A percentile compares a stretch with the other conserved stretches of the same genome.
Conservation (phyloP, 2,888 invertebrate genomes). For the Syrista parreyssii region DNA sequence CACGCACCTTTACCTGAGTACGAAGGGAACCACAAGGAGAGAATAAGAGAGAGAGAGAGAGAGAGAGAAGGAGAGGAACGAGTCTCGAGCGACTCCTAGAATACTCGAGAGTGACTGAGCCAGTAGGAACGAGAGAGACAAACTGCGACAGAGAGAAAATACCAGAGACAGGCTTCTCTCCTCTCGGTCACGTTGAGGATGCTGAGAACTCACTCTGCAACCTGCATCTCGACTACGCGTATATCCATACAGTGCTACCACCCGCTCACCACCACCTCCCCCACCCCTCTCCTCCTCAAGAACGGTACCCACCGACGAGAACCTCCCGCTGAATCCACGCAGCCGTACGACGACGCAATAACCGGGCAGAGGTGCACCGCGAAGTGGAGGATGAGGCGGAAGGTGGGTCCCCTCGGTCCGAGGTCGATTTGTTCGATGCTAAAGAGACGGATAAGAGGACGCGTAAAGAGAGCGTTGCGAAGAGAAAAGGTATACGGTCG, state of each 20-base stretch:
- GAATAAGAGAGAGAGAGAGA: conserved; percentile 14
- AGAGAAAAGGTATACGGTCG: neutral
- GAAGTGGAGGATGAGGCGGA: neutral
- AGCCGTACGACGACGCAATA: neutral
- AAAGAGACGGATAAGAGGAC: conserved; percentile 6
- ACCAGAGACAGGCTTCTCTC: conserved; percentile 5
- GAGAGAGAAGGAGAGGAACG: conserved; percentile 3
- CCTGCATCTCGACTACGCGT: conserved; percentile 28
- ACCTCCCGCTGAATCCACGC: neutral
- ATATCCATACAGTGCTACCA: conserved; percentile 6
- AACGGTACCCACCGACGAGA: neutral
- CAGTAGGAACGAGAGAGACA: conserved; percentile 16
- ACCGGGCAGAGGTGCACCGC: neutral
- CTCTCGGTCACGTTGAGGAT: conserved; percentile 21
- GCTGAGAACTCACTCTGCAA: conserved; percentile 42
- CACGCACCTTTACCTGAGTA: neutral
- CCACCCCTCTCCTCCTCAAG: neutral
- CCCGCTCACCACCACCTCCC: neutral
- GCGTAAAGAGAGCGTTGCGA: neutral
- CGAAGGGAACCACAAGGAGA: conserved; percentile 1
- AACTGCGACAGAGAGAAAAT: conserved; percentile 3
- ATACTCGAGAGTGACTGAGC: conserved; percentile 12
- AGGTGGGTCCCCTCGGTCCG: neutral
- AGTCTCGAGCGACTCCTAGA: neutral
- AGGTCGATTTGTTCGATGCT: neutral